These are phyloP conservation scores for Burhinus oedicnemus DNA, from an alignment of 2,113 vertebrate genomes.

Conservation along the genomic window DNA sequence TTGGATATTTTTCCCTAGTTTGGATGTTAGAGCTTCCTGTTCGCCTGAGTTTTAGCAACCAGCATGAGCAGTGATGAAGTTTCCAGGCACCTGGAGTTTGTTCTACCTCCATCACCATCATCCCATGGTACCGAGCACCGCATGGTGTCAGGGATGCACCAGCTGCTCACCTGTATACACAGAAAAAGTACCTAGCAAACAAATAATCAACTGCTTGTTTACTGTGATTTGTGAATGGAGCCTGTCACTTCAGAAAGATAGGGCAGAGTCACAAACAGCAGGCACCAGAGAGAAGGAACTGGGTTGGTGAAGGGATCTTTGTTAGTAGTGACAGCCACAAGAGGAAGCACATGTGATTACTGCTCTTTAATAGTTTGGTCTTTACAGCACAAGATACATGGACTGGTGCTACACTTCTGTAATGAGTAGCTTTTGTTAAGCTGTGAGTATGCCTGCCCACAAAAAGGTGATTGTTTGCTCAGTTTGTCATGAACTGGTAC, in stretches of 20 bases:
- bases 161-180: background rate
- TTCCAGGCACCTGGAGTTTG: background rate
- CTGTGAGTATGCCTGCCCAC: background rate
- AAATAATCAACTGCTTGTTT: background rate
- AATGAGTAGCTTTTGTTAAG: background rate
- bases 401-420: background rate
- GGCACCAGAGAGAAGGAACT: background rate
- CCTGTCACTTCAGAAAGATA: background rate
- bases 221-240: background rate
- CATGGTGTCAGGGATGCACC: background rate
- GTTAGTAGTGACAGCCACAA: background rate
- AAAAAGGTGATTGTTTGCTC: background rate
- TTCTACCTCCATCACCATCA: background rate
- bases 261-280: background rate
- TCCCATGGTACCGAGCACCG: background rate
- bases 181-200: background rate
- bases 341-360: background rate
- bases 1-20: background rate
- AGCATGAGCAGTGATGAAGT: background rate
- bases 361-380: background rate
- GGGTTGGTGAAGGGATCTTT: background rate
- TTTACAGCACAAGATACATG: background rate
- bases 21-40: background rate
- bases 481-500: background rate
- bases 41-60: background rate